Percentiles rank a stretch among this genome's conserved stretches.
These are phyloP conservation scores for Clepsis dumicolana DNA, from an alignment of 2,888 invertebrate genomes.

Conservation along the genomic window DNA sequence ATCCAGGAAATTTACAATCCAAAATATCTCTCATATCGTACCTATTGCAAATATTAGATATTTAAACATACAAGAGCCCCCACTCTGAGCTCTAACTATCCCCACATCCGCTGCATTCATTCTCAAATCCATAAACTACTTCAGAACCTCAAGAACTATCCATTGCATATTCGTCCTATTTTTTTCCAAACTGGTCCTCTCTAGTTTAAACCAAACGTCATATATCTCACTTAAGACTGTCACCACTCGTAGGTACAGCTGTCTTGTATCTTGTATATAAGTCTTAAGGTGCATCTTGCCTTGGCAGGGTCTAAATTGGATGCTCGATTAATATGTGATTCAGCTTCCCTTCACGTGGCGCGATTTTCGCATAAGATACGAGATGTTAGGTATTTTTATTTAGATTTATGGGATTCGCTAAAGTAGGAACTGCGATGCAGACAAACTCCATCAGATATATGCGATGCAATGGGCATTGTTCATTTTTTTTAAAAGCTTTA, in stretches of 20 bases:
- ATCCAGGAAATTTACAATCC: too few species aligned
- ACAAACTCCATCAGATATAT: too few species aligned
- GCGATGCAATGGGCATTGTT: too few species aligned
- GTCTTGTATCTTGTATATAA: constrained; percentile 48
- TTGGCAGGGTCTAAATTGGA: constrained; percentile 56
- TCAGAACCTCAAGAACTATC: neutral
- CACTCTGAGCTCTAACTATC: too few species aligned
- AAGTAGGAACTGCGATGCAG: neutral
- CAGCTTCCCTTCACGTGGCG: constrained; percentile 65
- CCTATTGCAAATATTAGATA: too few species aligned
- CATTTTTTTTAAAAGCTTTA: too few species aligned
- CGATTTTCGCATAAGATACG: constrained; percentile 38
- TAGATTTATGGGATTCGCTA: constrained; percentile 6
- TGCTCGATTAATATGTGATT: constrained; percentile 56
- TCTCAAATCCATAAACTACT: neutral
- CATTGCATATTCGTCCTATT: neutral
- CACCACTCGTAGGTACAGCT: constrained; percentile 37
- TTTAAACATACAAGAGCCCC: too few species aligned
- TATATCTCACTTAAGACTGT: constrained; percentile 67
- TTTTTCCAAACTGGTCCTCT: constrained; percentile 50
- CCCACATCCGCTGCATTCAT: neutral
- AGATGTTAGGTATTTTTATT: constrained; percentile 24
- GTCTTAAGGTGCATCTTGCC: constrained; percentile 53
- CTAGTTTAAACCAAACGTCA: constrained; percentile 62
- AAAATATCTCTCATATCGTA: too few species aligned